Percentiles rank a stretch among this genome's conserved stretches.
These are phyloP conservation scores for Zootermopsis nevadensis DNA, from an alignment of 2,888 invertebrate genomes.

Conservation along the genomic window DNA sequence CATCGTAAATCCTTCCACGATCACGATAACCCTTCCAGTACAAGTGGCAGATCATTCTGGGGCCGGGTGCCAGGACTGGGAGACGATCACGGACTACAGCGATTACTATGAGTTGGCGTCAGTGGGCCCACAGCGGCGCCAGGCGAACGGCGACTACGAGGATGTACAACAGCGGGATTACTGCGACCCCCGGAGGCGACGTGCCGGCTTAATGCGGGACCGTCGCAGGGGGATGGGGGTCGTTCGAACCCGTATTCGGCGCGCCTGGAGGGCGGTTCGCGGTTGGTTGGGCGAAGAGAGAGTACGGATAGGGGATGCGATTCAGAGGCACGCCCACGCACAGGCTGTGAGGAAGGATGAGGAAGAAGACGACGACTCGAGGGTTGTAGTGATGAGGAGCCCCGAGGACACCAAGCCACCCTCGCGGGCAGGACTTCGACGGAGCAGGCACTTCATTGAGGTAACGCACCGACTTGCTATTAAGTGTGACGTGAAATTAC, in stretches of 20 bases:
- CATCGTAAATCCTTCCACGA: neutral
- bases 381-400: constrained; percentile 24
- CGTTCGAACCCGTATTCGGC: constrained; percentile 51
- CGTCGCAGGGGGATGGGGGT: constrained; percentile 49
- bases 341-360: constrained; percentile 48
- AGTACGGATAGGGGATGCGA: constrained; percentile 51
- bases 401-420: constrained; percentile 37
- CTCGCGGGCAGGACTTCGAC: constrained; percentile 38
- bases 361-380: neutral
- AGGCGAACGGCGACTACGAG: constrained; percentile 46
- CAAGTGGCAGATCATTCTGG: neutral
- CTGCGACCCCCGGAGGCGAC: constrained; percentile 48
- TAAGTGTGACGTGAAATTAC: neutral
- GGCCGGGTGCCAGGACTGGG: constrained; percentile 13
- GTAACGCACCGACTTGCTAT: neutral
- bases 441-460: constrained; percentile 50
- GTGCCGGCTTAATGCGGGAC: constrained; percentile 47
- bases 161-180: constrained; percentile 51
- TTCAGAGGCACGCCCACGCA: constrained; percentile 53
- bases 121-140: neutral
- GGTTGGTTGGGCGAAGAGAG: constrained; percentile 56
- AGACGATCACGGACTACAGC: constrained; percentile 32
- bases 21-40: neutral
- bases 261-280: constrained; percentile 54
- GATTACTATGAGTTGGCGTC: neutral